Conservation (phyloP, 1,140 invertebrate genomes). For the Heliconius hermathena region DNA sequence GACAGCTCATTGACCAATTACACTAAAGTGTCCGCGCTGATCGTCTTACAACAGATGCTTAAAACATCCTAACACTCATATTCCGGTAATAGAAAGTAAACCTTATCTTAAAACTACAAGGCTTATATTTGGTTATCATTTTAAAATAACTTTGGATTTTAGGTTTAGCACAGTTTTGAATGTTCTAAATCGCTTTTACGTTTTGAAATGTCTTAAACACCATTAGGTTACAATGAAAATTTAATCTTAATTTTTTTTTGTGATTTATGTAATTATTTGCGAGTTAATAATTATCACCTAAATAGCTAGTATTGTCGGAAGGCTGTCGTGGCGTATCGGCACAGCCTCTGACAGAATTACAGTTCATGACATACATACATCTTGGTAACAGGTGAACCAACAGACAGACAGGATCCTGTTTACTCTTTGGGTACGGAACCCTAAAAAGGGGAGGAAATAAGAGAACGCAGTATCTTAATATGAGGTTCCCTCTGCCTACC, state of each 20-base stretch:
- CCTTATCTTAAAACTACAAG: not conserved
- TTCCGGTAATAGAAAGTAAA: not conserved
- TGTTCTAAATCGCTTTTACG: not conserved
- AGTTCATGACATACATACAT: too few relatives aligned
- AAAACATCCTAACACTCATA: not conserved
- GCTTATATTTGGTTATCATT: not conserved
- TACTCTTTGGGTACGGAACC: too few relatives aligned
- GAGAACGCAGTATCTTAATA: too few relatives aligned
- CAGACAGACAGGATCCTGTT: too few relatives aligned
- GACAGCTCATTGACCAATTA: constrained; percentile 64
- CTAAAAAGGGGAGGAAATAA: too few relatives aligned
- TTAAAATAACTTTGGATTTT: not conserved
- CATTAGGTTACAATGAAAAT: not conserved
- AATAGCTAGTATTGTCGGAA: too few relatives aligned
- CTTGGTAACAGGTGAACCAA: too few relatives aligned
- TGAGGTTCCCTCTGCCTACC: too few relatives aligned
- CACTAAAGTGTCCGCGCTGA: constrained; percentile 18
- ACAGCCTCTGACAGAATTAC: too few relatives aligned
- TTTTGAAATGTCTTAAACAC: not conserved
- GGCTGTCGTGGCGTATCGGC: too few relatives aligned
- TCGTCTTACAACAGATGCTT: not conserved
- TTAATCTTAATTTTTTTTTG: not conserved
- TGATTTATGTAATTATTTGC: not conserved
- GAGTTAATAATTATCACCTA: too few relatives aligned
- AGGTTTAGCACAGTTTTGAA: not conserved